Evolutionary conservation across 2,888 invertebrate species (phyloP).

Genomic region (Morinoia aosen): DNA sequence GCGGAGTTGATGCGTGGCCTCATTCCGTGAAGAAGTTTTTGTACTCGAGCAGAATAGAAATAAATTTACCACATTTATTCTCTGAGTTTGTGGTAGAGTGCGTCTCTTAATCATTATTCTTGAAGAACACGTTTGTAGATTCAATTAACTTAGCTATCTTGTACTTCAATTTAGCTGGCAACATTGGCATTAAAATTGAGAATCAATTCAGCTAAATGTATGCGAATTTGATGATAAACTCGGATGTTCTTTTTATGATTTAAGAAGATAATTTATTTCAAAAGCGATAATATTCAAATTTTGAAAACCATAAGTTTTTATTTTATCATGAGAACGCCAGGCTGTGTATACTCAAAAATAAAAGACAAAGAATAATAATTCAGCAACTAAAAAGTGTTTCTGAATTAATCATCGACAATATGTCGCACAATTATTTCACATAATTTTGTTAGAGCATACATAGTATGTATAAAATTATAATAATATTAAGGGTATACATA

Average conservation of each 20-base stretch:
- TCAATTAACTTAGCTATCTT: too few relatives aligned
- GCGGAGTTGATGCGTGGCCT: too few relatives aligned
- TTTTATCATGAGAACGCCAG: not conserved
- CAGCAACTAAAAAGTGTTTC: not conserved
- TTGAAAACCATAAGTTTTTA: not conserved
- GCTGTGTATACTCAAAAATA: not conserved
- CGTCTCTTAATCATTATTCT: too few relatives aligned
- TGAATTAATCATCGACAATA: not conserved
- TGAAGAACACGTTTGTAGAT: too few relatives aligned
- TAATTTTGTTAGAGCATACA: not conserved
- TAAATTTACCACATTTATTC: too few relatives aligned
- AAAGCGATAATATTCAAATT: not conserved
- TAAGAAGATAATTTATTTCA: not conserved
- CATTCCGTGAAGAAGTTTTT: too few relatives aligned
- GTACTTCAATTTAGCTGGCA: too few relatives aligned
- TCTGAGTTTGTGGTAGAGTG: too few relatives aligned
- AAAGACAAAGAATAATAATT: not conserved
- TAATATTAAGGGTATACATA: too few relatives aligned
- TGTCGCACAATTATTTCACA: not conserved
- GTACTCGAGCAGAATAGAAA: too few relatives aligned
- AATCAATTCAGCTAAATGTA: not conserved
- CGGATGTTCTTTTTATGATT: not conserved
- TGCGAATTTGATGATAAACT: not conserved
- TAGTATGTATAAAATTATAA: not conserved
- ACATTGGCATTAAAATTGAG: too few relatives aligned